These are phyloP conservation scores for Tupaia tana DNA, from an alignment of 2,113 vertebrate genomes.

Conservation along the genomic window DNA sequence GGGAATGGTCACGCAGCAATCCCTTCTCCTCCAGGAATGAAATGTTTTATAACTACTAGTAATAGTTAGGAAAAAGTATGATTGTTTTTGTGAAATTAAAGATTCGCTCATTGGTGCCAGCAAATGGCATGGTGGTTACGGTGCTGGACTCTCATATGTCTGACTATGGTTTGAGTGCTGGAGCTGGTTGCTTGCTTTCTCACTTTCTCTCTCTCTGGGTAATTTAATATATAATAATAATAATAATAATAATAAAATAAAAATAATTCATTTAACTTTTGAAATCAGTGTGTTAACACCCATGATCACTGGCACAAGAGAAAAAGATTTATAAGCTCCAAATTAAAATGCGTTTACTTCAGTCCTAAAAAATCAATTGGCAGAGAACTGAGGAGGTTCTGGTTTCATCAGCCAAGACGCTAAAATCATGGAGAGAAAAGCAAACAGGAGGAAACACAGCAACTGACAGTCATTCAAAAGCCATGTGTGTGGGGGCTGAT, in stretches of 20 bases:
- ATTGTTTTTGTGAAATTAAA: slow-evolving; percentile 52
- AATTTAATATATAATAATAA: too few species aligned
- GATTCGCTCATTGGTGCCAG: not conserved
- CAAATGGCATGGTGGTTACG: too few species aligned
- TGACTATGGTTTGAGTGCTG: too few species aligned
- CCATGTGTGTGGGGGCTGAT: not conserved
- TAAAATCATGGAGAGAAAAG: not conserved
- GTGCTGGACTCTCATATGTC: too few species aligned
- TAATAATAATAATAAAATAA: too few species aligned
- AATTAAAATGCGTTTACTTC: slow-evolving; percentile 25
- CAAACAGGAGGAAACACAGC: not conserved
- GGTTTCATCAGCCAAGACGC: not conserved
- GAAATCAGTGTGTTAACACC: not conserved
- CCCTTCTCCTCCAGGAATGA: too few species aligned
- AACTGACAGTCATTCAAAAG: not conserved
- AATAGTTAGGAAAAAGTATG: not conserved
- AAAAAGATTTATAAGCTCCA: not conserved
- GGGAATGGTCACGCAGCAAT: too few species aligned
- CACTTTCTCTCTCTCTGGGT: too few species aligned
- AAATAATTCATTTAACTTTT: not conserved
- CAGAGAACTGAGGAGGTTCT: slow-evolving; percentile 7
- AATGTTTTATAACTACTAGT: not conserved
- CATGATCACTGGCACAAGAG: not conserved
- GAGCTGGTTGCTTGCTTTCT: too few species aligned
- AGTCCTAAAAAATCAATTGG: not conserved